These are phyloP conservation scores for Pammene fasciana DNA, from an alignment of 2,888 invertebrate species.

Conservation along the genomic window DNA sequence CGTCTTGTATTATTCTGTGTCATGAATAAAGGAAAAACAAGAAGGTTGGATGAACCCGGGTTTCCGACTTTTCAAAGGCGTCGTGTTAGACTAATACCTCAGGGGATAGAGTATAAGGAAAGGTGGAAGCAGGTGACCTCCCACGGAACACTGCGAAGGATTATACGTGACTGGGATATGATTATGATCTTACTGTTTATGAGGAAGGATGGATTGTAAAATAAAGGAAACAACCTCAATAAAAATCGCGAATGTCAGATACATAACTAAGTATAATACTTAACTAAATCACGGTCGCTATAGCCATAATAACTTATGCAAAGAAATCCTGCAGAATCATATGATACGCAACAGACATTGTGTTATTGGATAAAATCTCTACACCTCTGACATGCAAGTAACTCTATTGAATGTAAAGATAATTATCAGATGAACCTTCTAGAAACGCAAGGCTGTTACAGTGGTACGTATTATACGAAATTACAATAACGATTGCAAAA, in stretches of 20 bases:
- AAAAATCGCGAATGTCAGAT: too few relatives aligned
- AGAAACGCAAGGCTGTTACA: slow-evolving; percentile 8
- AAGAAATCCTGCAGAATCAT: not conserved
- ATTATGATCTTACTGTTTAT: slow-evolving; percentile 30
- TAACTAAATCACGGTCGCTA: not conserved
- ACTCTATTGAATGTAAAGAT: slow-evolving; percentile 18
- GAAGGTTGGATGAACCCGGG: slow-evolving; percentile 4
- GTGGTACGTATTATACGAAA: slow-evolving; percentile 6
- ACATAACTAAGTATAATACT: not conserved
- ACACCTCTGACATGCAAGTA: not conserved
- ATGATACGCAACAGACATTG: not conserved
- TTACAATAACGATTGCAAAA: not conserved
- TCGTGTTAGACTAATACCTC: slow-evolving; percentile 17
- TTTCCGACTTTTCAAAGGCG: slow-evolving; percentile 20
- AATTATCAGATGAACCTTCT: slow-evolving; percentile 16
- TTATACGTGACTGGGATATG: slow-evolving; percentile 50
- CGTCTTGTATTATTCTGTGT: slow-evolving; percentile 13
- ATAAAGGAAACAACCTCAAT: slow-evolving; percentile 31
- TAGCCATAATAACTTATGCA: not conserved
- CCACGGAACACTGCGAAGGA: slow-evolving; percentile 44
- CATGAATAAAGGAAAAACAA: slow-evolving; percentile 19
- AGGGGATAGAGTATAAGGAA: slow-evolving; percentile 45
- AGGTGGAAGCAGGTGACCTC: slow-evolving; percentile 49
- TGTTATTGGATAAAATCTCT: slow-evolving; percentile 16
- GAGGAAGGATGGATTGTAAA: slow-evolving; percentile 18